Evolutionary conservation across 37 sponge, comb jelly and placozoan genomes (phyloP).

Genomic region (Cladorhizidae sp.): DNA sequence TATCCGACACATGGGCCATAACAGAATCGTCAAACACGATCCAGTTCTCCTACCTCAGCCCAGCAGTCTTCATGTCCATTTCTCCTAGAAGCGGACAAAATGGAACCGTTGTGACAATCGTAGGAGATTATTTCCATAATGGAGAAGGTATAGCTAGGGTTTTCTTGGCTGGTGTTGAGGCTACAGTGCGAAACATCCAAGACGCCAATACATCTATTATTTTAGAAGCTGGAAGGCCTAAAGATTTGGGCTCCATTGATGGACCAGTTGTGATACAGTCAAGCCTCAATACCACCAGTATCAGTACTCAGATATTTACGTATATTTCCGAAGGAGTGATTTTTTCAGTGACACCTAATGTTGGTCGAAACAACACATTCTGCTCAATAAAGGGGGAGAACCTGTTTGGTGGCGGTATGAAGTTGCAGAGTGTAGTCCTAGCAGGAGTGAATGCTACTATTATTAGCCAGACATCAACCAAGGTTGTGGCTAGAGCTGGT

Average conservation of each 20-base stretch:
- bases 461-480: background rate
- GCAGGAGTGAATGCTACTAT: conserved; percentile 42
- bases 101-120: conserved; percentile 63
- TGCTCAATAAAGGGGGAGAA: conserved; percentile 46
- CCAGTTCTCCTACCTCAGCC: conserved; percentile 28
- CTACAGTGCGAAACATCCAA: background rate
- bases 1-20: conserved; percentile 55
- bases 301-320: conserved; percentile 37
- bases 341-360: conserved; percentile 35
- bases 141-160: conserved; percentile 40
- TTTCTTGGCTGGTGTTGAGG: conserved; percentile 49
- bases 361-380: conserved; percentile 67
- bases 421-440: conserved; percentile 17
- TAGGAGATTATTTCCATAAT: conserved; percentile 31
- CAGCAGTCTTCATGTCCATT: conserved; percentile 10
- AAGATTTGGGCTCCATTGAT: background rate
- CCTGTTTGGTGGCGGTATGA: conserved; percentile 63
- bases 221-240: conserved; percentile 48
- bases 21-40: conserved; percentile 9
- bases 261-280: conserved; percentile 53
- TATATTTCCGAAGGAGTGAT: conserved; percentile 65
- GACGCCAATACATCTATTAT: conserved; percentile 12
- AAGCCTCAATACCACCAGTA: conserved; percentile 21
- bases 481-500: background rate
- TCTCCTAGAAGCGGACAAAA: conserved; percentile 41